A percentile compares a stretch with the other conserved stretches of the same genome.
These are phyloP conservation scores for Oryzias sinensis DNA, from an alignment of 2,797 vertebrate genomes.

Conservation along the genomic window DNA sequence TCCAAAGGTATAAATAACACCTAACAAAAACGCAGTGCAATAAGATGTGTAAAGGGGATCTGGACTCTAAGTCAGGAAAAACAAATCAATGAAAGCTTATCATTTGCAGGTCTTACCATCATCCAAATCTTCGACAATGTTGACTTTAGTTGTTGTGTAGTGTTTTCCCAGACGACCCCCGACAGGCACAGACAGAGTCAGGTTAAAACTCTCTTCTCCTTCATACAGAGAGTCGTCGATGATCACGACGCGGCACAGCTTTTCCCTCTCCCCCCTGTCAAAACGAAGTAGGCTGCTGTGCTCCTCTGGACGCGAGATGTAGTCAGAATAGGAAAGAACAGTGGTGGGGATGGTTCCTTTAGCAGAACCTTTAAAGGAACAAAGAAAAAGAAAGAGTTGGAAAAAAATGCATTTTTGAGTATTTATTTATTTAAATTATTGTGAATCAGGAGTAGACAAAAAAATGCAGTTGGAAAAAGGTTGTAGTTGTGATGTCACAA, in stretches of 20 bases:
- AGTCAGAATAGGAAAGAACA: slow-evolving; percentile 93
- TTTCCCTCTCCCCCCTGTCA: slow-evolving; percentile 84
- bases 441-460: too few species aligned
- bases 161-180: slow-evolving; percentile 87
- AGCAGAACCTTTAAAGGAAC: slow-evolving; percentile 79
- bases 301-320: slow-evolving; percentile 90
- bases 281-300: slow-evolving; percentile 87
- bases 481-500: too few species aligned
- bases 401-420: not conserved
- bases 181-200: slow-evolving; percentile 86
- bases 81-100: not conserved
- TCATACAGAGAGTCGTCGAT: slow-evolving; percentile 95
- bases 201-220: slow-evolving; percentile 86
- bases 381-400: not conserved
- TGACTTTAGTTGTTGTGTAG: slow-evolving; percentile 78
- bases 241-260: slow-evolving; percentile 84
- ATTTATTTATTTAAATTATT: too few species aligned
- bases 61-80: not conserved
- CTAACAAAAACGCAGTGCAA: too few species aligned
- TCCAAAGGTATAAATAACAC: too few species aligned
- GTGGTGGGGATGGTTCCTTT: slow-evolving; percentile 86
- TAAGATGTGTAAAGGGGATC: too few species aligned
- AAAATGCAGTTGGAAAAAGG: too few species aligned
- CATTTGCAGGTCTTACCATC: slow-evolving; percentile 80
- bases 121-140: slow-evolving; percentile 84